phyloP scores from a whole-genome alignment of 1,140 invertebrate species.

The Heliothis subflexa region DNA sequence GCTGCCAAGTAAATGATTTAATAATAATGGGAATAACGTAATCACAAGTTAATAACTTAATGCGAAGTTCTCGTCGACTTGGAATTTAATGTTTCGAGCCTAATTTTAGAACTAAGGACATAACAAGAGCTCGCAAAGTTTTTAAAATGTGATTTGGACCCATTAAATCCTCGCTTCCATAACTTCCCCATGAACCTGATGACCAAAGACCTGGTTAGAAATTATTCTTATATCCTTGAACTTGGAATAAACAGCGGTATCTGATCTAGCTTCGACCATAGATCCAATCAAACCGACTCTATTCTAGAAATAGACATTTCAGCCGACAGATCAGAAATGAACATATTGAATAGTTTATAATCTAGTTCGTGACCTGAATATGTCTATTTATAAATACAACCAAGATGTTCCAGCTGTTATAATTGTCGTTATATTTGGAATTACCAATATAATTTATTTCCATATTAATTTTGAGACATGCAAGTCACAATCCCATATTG shows the following conservation, averaged over 20 bases:
- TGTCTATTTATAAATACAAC: no score
- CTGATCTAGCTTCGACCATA: constrained; percentile 1
- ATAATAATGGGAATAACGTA: constrained; percentile 34
- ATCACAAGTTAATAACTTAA: constrained; percentile 19
- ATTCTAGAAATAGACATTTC: constrained; percentile 4
- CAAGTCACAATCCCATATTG: constrained; percentile 23
- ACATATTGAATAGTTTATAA: constrained; percentile 2
- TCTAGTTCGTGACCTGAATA: neutral
- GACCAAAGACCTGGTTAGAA: neutral
- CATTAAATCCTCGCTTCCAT: no score
- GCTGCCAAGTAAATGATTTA: constrained; percentile 29
- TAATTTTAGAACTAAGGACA: neutral
- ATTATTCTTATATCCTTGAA: constrained; percentile 24
- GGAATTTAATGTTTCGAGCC: neutral
- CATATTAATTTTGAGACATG: constrained; percentile 17
- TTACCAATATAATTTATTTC: constrained; percentile 1
- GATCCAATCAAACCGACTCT: constrained; percentile 11
- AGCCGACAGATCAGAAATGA: neutral
- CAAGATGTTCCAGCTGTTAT: neutral
- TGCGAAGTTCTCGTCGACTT: neutral
- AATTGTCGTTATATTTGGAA: neutral
- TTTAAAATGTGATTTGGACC: no score
- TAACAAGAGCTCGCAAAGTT: neutral
- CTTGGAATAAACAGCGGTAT: constrained; percentile 13
- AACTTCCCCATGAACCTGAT: constrained; percentile 8